phyloP scores from a whole-genome alignment of 64 coral and sea anemone genomes.

The Exaiptasia diaphana region DNA sequence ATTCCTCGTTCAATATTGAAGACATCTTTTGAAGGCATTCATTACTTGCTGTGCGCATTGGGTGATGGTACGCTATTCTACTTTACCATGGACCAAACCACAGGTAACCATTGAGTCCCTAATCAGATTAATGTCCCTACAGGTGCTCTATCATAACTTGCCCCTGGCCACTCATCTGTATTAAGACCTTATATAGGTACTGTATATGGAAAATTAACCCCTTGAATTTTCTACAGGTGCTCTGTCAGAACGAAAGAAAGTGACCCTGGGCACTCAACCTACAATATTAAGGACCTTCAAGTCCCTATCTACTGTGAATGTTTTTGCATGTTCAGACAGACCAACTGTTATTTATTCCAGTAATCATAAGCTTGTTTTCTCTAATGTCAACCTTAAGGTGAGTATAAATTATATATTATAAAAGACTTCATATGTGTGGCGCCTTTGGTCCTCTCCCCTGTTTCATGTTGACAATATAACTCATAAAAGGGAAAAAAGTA shows the following conservation, averaged over 20 bases:
- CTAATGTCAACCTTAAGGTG: constrained; percentile 98
- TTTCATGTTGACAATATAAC: too few relatives aligned
- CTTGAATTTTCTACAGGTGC: too few relatives aligned
- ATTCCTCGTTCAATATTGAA: constrained; percentile 94
- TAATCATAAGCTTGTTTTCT: constrained; percentile 99
- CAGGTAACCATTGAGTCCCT: too few relatives aligned
- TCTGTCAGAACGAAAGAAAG: constrained; percentile 86
- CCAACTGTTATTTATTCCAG: constrained; percentile 98
- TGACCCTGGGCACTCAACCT: constrained; percentile 93
- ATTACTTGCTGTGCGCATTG: constrained; percentile 86
- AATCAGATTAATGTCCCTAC: too few relatives aligned
- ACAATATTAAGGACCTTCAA: constrained; percentile 89
- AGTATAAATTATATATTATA: not conserved
- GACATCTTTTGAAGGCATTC: constrained; percentile 93
- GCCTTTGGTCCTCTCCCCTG: too few relatives aligned
- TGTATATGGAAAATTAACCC: too few relatives aligned
- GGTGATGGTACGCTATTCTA: constrained; percentile 97
- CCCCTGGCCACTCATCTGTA: too few relatives aligned
- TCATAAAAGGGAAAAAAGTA: too few relatives aligned
- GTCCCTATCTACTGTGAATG: constrained; percentile 89
- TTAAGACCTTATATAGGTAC: too few relatives aligned
- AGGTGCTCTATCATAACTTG: too few relatives aligned
- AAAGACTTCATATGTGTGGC: not conserved
- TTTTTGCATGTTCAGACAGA: constrained; percentile 96
- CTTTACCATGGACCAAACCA: constrained; percentile 74